phyloP scores from a whole-genome alignment of 1,140 invertebrate genomes.

The Ericerus pela region DNA sequence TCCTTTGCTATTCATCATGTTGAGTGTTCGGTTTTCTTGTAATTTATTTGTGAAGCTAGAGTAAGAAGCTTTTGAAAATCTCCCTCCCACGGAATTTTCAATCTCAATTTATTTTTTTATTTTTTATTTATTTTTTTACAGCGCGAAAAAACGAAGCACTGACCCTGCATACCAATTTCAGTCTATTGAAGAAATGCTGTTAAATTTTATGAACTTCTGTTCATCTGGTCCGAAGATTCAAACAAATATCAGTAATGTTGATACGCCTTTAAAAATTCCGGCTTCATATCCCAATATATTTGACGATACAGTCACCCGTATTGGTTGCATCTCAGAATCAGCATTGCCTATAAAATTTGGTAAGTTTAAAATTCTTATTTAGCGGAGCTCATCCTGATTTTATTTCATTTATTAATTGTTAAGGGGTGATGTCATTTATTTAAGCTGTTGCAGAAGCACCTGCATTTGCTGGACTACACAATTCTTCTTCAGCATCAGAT shows the following conservation, averaged over 20 bases:
- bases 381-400: background rate
- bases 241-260: background rate
- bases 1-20: too few relatives aligned
- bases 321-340: background rate
- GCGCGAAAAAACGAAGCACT: background rate
- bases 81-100: too few relatives aligned
- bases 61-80: too few relatives aligned
- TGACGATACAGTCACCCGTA: background rate
- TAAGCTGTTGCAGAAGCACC: background rate
- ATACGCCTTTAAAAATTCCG: background rate
- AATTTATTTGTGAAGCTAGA: too few relatives aligned
- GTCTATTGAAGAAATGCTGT: background rate
- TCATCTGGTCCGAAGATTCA: background rate
- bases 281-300: background rate
- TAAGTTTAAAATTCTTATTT: background rate
- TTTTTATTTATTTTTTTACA: background rate
- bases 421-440: background rate
- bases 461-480: background rate
- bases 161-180: background rate
- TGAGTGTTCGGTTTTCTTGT: too few relatives aligned
- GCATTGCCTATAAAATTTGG: background rate
- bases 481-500: background rate
- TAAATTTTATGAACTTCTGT: background rate
- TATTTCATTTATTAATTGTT: background rate
- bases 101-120: too few relatives aligned